Evolutionary conservation across 2,888 invertebrate species (phyloP), one percentile per base, ranked within the genome.

Genomic region (Chaitophorus viminalis): DNA sequence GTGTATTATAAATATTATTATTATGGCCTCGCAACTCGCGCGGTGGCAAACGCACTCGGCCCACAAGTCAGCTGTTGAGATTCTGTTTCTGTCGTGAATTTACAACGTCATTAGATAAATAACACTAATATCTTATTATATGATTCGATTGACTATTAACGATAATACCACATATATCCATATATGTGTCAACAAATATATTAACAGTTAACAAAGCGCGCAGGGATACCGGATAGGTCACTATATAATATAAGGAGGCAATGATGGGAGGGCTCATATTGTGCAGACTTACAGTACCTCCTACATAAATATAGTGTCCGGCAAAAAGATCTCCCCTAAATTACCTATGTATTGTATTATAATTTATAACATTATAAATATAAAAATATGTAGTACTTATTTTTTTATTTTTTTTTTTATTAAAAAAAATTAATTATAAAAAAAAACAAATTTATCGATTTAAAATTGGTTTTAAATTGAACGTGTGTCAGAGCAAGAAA

Each of bases 51-150:
- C 25, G 29, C 9, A 31, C 68, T 17, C 21, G 17, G 65, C 18
- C 65, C n/a, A n/a, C n/a, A 65, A 29, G n/a, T 36, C 39, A 65
- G 65, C 79, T 54, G 39, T 65, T 11, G 39, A 65, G 65, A 79
- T 79, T 81, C 70, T 31, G 68, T 81, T 70, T 81, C 46, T 68
- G 21, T 81, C 14, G 0, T 18, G n/a, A 39, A 46, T n/a, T 75
- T 46, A 72, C 18, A 46, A 75, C n/a, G n/a, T 46, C 39, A n/a
- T 39, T 46, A 75, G 39, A 46, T 25, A 36, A n/a, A 60, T 60
- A 25, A 25, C 25, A 25, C 4, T 60, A 60, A 25, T 65, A n/a
- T 70, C 70, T 70, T 14, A n/a, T n/a, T n/a, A 29, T 17, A 11
- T 31, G 70, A 70, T 70, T 70, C 70, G 17, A 17, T 70, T 70